Evolutionary conservation across 2,888 invertebrate genomes (phyloP), one percentile per base, ranked within the genome.

Genomic region (Folsomia manolachei): DNA sequence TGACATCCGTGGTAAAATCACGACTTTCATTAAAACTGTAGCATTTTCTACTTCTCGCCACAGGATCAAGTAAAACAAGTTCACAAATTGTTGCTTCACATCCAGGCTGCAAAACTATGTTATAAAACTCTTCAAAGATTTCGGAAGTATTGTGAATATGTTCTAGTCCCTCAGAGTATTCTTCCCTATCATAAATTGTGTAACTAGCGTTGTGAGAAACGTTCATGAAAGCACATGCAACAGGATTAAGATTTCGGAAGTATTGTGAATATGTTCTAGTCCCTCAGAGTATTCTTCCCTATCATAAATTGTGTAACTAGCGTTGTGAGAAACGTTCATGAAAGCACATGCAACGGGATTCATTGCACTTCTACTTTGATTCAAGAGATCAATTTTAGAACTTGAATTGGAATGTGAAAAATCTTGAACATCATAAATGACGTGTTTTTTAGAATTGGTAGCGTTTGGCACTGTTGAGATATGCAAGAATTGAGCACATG

Each of bases 81-180:
- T 60, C 64, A 56, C 70, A 70, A 21, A 70, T 56, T 64, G 64
- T 65, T 21, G 63, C 65, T 39, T 70, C 60, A 60, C 70, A 70
- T 21, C 60, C 65, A 7, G 63, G 26, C 27, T 70, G 7, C 1
- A 70, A 39, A 18, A 21, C 4, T 9, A 70, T 53, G 23, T 27
- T 52, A 27, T 65, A 26, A 65, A 70, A 70, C 14, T 70, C 27
- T 25, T 70, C 70, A 70, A 56, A 64, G 4, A 64, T 27, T 27
- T 70, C 70, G 9, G 25, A n/a, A 0, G 64, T 65, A n/a, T 53
- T 56, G 19, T 70, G 70, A 21, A 70, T 70, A 2, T 23, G 23
- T 14, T 39, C 53, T 18, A 70, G 21, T n/a, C 70, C 64, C 0
- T 64, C n/a, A 19, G 53, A 56, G 19, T 25, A 21, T 11, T 56